These are phyloP conservation scores for Clarias laeviceps DNA, from an alignment of 2,797 vertebrate genomes.

Conservation along the genomic window DNA sequence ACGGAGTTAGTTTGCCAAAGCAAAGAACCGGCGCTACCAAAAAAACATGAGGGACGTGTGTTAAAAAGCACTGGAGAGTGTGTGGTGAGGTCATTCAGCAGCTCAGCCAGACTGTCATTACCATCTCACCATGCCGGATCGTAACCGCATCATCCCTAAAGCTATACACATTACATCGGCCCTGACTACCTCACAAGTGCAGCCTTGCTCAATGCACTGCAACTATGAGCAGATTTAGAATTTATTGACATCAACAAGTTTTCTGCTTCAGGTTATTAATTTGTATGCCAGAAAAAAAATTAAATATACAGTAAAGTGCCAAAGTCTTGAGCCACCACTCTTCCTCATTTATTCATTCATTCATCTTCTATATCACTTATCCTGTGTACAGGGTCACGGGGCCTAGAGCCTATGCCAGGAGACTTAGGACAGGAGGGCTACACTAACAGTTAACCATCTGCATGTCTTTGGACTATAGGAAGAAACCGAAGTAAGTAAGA, in stretches of 20 bases:
- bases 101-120: constrained; percentile 52
- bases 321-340: too few species aligned
- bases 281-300: background rate
- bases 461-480: too few species aligned
- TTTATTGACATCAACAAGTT: background rate
- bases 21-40: constrained; percentile 21
- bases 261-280: background rate
- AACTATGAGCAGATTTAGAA: background rate
- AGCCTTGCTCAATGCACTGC: background rate
- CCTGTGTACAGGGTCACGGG: too few species aligned
- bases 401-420: too few species aligned
- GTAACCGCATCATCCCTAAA: constrained; percentile 40
- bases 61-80: constrained; percentile 37
- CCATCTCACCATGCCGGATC: constrained; percentile 40
- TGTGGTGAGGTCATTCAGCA: constrained; percentile 50
- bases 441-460: too few species aligned
- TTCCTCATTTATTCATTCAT: too few species aligned
- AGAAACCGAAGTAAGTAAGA: too few species aligned
- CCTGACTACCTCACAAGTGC: background rate
- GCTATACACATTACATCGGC: constrained; percentile 25
- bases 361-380: too few species aligned
- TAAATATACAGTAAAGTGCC: too few species aligned
- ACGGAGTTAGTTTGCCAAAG: constrained; percentile 15
- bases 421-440: too few species aligned
- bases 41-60: constrained; percentile 31